These are phyloP conservation scores for Pogonognathellus flavescens DNA, from an alignment of 1,140 invertebrate species.

Conservation along the genomic window DNA sequence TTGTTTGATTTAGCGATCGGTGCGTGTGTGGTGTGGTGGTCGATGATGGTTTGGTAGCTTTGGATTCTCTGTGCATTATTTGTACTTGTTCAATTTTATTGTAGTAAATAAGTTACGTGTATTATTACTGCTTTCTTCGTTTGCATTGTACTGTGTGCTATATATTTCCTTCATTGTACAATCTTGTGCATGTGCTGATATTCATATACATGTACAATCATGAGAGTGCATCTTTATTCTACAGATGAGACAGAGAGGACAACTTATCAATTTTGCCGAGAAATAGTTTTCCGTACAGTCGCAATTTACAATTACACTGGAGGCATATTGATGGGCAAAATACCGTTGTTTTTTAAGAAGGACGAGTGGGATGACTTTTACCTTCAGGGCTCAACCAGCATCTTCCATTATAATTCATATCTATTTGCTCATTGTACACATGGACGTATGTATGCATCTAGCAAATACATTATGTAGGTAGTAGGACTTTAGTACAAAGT, in stretches of 20 bases:
- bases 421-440: conserved; percentile 1
- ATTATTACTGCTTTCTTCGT: not conserved
- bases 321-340: conserved; percentile 38
- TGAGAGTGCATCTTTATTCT: too few relatives aligned
- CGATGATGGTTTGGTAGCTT: not conserved
- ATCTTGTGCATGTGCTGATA: too few relatives aligned
- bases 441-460: not conserved
- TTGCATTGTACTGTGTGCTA: too few relatives aligned
- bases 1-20: too few relatives aligned
- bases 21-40: not conserved
- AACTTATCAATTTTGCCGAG: conserved; percentile 38
- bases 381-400: conserved; percentile 21
- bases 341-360: conserved; percentile 41
- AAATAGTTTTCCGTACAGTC: conserved; percentile 38
- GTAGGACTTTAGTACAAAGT: too few relatives aligned
- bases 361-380: conserved; percentile 30
- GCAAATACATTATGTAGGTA: too few relatives aligned
- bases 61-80: too few relatives aligned
- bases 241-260: not conserved
- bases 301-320: conserved; percentile 50
- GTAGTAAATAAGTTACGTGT: too few relatives aligned
- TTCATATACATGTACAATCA: too few relatives aligned
- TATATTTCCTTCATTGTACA: too few relatives aligned
- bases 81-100: not conserved
- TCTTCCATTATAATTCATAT: conserved; percentile 24